Percentiles rank a stretch among this genome's conserved stretches.
phyloP scores from a whole-genome alignment of 1,140 invertebrate genomes.

The Homalodisca vitripennis region DNA sequence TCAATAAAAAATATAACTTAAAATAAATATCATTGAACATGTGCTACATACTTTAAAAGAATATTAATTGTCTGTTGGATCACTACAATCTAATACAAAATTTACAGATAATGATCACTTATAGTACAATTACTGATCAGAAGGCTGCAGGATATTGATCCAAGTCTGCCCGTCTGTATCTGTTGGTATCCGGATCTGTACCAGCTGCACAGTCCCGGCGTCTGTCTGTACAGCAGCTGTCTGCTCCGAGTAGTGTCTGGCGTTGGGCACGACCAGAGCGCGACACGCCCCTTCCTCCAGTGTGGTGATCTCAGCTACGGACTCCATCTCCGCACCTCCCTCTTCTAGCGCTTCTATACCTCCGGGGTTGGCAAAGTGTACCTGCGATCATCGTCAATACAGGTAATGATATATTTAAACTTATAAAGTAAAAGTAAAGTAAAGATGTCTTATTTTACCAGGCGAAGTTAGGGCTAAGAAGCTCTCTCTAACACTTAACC shows the following conservation, averaged over 20 bases:
- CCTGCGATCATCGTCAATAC: slow-evolving; percentile 1
- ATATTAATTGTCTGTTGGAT: no score
- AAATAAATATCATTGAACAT: no score
- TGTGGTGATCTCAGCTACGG: slow-evolving; percentile 27
- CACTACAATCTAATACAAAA: no score
- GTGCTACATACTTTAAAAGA: no score
- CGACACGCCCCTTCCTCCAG: slow-evolving; percentile 21
- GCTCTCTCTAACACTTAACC: no score
- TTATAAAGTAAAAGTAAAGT: no score
- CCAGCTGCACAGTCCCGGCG: slow-evolving; percentile 41
- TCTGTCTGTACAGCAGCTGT: slow-evolving; percentile 40
- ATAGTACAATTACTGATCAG: slow-evolving; percentile 1
- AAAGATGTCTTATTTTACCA: no score
- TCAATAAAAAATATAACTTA: no score
- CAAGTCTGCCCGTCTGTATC: slow-evolving; percentile 1
- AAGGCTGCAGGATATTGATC: slow-evolving; percentile 26
- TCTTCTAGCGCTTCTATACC: slow-evolving; percentile 24
- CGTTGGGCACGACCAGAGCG: slow-evolving; percentile 17
- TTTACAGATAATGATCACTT: not conserved
- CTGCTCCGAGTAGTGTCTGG: slow-evolving; percentile 27
- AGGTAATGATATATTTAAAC: not conserved
- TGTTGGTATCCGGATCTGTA: slow-evolving; percentile 39
- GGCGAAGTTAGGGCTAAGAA: no score
- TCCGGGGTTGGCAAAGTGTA: slow-evolving; percentile 28
- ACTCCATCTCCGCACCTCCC: slow-evolving; percentile 8